Evolutionary conservation across 2,113 vertebrate genomes (phyloP).

Genomic region (Orycteropus afer): DNA sequence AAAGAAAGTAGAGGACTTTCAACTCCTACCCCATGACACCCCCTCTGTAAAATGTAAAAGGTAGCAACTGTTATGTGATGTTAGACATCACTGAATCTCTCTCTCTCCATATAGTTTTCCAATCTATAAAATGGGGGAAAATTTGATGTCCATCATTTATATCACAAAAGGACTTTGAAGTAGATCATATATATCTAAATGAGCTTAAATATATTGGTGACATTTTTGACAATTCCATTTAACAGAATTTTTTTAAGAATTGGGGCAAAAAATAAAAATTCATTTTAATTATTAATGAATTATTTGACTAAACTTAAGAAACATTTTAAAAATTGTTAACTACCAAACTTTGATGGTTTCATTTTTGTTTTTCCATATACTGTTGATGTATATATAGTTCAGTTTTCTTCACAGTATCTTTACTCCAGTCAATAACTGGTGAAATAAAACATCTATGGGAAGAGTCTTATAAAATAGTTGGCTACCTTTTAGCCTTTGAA

Average conservation of each 20-base stretch:
- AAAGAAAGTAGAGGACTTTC: neutral
- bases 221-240: neutral
- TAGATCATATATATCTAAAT: neutral
- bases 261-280: neutral
- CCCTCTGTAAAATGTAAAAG: neutral
- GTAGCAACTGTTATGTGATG: neutral
- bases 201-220: neutral
- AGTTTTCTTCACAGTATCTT: conserved; percentile 3
- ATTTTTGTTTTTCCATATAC: neutral
- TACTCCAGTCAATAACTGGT: neutral
- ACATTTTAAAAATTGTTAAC: neutral
- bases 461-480: neutral
- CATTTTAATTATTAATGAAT: neutral
- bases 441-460: neutral
- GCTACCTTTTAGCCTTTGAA: neutral
- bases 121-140: neutral
- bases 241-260: neutral
- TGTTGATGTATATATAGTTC: neutral
- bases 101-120: neutral
- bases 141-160: neutral
- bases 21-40: neutral
- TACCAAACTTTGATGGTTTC: neutral
- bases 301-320: neutral
- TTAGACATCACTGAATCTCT: neutral
- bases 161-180: neutral